Evolutionary conservation across 2,888 invertebrate genomes (phyloP), one percentile per base, ranked within the genome.

Genomic region (Lepidocyrtoides sp.): DNA sequence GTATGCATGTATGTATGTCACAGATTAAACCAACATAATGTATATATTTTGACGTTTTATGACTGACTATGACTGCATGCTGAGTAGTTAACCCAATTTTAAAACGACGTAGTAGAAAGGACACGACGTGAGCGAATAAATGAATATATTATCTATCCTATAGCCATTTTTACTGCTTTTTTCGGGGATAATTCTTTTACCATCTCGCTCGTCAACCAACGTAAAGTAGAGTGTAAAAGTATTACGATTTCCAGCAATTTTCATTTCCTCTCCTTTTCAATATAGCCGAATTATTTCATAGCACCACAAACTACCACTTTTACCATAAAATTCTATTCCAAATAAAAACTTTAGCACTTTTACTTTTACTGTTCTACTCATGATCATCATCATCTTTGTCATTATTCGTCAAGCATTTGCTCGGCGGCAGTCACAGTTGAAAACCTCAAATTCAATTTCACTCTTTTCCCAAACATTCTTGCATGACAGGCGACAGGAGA

Each of bases 1-100:
- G n/a, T n/a, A n/a, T n/a, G n/a, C n/a, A n/a, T n/a, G n/a, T n/a
- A n/a, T n/a, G n/a, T n/a, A n/a, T n/a, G n/a, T n/a, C n/a, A n/a
- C n/a, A n/a, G n/a, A n/a, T n/a, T n/a, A n/a, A n/a, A n/a, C n/a
- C n/a, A n/a, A n/a, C n/a, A n/a, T n/a, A n/a, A n/a, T n/a, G 17
- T 14, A 60, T 7, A 14, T 75, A 75, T 44, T 75, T 29, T 23
- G 44, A 26, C 17, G 4, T 54, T 79, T 79, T 79, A 54, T 79
- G 29, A 29, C 51, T 5, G 26, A 54, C 32, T 54, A 54, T 14
- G 66, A n/a, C 66, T 66, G 17, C 66, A 66, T 32, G 29, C 66
- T 66, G 32, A 32, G 66, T 32, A 66, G 29, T 79, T 79, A 79
- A 79, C 79, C 79, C n/a, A 79, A 79, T 79, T 54, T 79, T 54